Base-by-base conservation (phyloP, 2,113 vertebrate species). In the Lonchura striata region DNA sequence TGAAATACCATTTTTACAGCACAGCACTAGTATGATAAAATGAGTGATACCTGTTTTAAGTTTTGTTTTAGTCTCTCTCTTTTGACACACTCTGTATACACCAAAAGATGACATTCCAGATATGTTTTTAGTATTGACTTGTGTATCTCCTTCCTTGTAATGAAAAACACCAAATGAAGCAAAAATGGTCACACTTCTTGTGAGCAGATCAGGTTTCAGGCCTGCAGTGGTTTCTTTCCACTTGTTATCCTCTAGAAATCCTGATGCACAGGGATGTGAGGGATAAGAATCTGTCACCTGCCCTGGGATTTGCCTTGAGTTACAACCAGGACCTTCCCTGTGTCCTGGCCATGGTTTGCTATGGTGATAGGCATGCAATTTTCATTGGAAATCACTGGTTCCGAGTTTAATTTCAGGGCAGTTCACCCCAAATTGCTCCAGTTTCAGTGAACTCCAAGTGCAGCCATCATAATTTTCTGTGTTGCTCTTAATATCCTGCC, bases 371-470 rank as follows among this genome's bases (percentile, higher is more conserved):
- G 31, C 3, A 21, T 60, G 37, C 2, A 28, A n/a, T 33, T 52
- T 44, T 56, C 35, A 2, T 1, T 47, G 41, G 35, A 28, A 46
- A 37, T 42, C 52, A 11, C 2, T 3, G 19, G 19, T 24, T 54
- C 25, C 44, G 35, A 59, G 25, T 46, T 77, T 15, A 37, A 41
- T 50, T 60, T 39, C 47, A 9, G 28, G 66, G n/a, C 9, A 24
- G 22, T 23, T 82, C 33, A 27, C 35, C 54, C 53, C 39, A 35
- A 49, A 24, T 18, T 15, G 20, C 23, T 70, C 24, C 25, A 54
- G 20, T 71, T 46, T 53, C n/a, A 35, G 1, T 24, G 46, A 41
- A 15, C 28, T n/a, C 50, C 0, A 1, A 27, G 14, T 17, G 7
- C 11, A 74, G 56, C 54, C 54, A 46, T 27, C 11, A 22, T n/a